Conservation (phyloP, 2,797 vertebrate species). For the Chaetodon trifasciatus region DNA sequence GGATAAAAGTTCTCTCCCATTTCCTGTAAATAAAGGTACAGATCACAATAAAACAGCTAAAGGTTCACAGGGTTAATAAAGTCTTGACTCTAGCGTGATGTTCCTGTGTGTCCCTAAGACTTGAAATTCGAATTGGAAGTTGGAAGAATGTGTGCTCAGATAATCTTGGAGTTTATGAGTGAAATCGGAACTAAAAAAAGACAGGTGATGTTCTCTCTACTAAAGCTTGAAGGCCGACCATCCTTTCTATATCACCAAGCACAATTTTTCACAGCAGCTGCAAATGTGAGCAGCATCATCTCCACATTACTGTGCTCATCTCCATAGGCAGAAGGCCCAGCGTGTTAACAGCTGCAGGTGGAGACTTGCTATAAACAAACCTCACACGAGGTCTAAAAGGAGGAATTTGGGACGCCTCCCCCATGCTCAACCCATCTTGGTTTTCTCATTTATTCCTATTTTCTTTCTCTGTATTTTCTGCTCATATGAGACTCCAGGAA, state of each 20-base stretch:
- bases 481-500: slow-evolving; percentile 25
- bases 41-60: background rate
- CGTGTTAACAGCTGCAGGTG: slow-evolving; percentile 65
- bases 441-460: slow-evolving; percentile 28
- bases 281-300: slow-evolving; percentile 32
- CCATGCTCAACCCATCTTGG: background rate
- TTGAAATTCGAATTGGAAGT: background rate
- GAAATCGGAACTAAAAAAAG: slow-evolving; percentile 18
- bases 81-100: background rate
- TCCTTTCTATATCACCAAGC: background rate
- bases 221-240: background rate
- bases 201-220: slow-evolving; percentile 16
- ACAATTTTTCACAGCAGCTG: slow-evolving; percentile 44
- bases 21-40: no score
- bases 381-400: slow-evolving; percentile 9
- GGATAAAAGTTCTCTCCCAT: no score
- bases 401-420: slow-evolving; percentile 8
- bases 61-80: background rate
- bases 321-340: slow-evolving; percentile 29
- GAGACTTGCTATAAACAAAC: slow-evolving; percentile 49
- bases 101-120: background rate
- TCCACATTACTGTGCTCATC: slow-evolving; percentile 21
- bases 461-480: background rate
- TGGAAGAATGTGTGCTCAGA: background rate
- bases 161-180: background rate